These are phyloP conservation scores for Paraescarpia echinospica DNA, from an alignment of 1,140 invertebrate genomes.

Conservation along the genomic window DNA sequence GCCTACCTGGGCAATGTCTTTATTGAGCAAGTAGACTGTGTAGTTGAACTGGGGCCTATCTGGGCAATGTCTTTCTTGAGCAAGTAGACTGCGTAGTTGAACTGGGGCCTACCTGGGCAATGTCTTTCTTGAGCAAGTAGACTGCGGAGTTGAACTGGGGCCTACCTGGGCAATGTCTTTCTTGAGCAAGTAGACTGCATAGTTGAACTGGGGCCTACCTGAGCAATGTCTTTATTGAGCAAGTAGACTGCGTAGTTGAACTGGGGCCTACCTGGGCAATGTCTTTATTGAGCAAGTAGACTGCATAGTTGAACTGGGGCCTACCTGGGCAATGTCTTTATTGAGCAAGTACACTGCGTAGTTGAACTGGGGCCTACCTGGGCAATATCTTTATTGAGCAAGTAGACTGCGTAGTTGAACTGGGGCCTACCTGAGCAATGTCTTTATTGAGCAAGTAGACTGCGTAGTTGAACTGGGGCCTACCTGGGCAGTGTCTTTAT, in stretches of 20 bases:
- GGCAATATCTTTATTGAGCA: constrained; percentile 86
- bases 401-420: constrained; percentile 80
- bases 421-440: constrained; percentile 78
- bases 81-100: constrained; percentile 80
- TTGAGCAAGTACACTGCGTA: constrained; percentile 86
- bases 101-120: constrained; percentile 78
- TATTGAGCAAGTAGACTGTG: constrained; percentile 83
- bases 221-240: constrained; percentile 86
- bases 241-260: constrained; percentile 83
- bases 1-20: constrained; percentile 83
- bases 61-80: constrained; percentile 89
- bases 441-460: constrained; percentile 87
- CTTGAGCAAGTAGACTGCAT: constrained; percentile 83
- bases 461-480: constrained; percentile 76
- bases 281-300: constrained; percentile 86
- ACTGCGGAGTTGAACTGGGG: constrained; percentile 80
- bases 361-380: constrained; percentile 76
- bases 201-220: constrained; percentile 77
- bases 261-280: constrained; percentile 77
- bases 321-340: constrained; percentile 85
- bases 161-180: constrained; percentile 85
- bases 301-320: constrained; percentile 77
- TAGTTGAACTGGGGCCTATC: constrained; percentile 77
- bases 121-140: constrained; percentile 85
- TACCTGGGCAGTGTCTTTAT: constrained; percentile 88